Conservation (phyloP, 1,140 invertebrate species). For the Neodiprion lecontei region DNA sequence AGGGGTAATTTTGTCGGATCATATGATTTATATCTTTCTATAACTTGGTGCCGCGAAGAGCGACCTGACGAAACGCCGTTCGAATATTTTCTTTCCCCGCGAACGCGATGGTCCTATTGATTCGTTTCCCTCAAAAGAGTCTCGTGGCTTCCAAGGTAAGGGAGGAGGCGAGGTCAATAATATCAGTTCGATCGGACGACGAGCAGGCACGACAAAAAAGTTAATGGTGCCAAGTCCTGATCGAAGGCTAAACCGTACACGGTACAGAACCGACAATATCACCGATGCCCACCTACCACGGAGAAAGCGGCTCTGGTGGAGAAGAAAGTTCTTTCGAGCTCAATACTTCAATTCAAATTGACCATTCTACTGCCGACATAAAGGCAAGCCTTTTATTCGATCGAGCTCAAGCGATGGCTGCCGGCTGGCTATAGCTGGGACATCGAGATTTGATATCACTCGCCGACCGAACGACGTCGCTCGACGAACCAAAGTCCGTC, state of each 20-base stretch:
- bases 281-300: background rate
- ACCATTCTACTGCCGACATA: too few species aligned
- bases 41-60: background rate
- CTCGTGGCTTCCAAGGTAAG: background rate
- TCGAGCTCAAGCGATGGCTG: too few species aligned
- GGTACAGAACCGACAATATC: background rate
- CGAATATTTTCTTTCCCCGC: background rate
- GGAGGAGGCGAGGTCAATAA: background rate
- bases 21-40: background rate
- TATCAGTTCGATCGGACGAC: background rate
- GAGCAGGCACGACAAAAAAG: background rate
- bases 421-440: too few species aligned
- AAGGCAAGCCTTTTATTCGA: too few species aligned
- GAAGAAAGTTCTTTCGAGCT: background rate
- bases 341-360: too few species aligned
- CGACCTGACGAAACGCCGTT: background rate
- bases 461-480: too few species aligned
- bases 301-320: too few species aligned
- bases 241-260: background rate
- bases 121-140: background rate
- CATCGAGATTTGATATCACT: too few species aligned
- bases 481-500: too few species aligned
- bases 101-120: background rate
- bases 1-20: background rate
- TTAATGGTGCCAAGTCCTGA: slow-evolving; percentile 1